phyloP scores from a whole-genome alignment of 2,797 vertebrate species.

The Neopelma chrysocephalum region DNA sequence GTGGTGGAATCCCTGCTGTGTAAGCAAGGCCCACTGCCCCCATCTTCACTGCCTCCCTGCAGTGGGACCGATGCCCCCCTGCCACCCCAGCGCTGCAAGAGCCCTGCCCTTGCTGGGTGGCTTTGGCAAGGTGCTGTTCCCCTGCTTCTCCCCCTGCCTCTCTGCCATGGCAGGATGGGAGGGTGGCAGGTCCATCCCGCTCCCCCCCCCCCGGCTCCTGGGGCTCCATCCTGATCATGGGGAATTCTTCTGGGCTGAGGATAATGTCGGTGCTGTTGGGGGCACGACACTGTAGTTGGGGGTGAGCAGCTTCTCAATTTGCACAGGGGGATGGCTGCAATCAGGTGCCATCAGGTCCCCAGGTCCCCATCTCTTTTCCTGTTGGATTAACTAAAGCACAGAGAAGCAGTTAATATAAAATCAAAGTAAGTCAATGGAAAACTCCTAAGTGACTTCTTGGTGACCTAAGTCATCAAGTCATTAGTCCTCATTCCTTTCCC shows the following conservation, averaged over 20 bases:
- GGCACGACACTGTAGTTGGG: too few relatives aligned
- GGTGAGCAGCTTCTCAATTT: not conserved
- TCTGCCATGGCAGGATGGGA: not conserved
- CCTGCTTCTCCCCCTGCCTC: not conserved
- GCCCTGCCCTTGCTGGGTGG: not conserved
- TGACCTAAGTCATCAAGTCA: not conserved
- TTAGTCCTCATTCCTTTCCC: not conserved
- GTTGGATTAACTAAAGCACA: not conserved
- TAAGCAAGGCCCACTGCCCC: not conserved
- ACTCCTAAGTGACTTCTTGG: constrained; percentile 1
- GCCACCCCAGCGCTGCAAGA: not conserved
- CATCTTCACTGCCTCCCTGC: too few relatives aligned
- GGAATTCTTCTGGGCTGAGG: not conserved
- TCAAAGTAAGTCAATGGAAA: not conserved
- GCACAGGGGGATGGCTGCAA: not conserved
- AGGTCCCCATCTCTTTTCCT: not conserved
- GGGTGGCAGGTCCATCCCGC: not conserved
- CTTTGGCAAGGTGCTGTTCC: not conserved
- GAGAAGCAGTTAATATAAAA: not conserved
- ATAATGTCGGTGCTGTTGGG: not conserved
- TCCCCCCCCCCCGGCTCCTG: not conserved
- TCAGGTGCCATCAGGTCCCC: not conserved
- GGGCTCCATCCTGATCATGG: not conserved
- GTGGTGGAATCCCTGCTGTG: not conserved
- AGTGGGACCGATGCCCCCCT: not conserved